Conservation (phyloP, 92 coral and sea anemone species). For the Diadumene lineata region DNA sequence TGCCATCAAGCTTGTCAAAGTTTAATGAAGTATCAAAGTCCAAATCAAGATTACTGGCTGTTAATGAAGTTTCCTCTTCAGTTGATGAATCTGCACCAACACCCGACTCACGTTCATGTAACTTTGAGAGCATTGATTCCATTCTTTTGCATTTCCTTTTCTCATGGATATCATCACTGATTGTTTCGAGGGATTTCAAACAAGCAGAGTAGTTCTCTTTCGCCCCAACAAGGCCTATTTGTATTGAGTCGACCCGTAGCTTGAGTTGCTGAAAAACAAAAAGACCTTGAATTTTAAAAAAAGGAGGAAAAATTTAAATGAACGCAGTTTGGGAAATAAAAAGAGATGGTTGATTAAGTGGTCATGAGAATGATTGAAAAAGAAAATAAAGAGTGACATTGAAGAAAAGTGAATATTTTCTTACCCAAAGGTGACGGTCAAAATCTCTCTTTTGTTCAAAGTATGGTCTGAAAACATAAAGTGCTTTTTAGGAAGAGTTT, state of each 20-base stretch:
- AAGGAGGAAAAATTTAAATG: neutral
- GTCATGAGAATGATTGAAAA: too few relatives aligned
- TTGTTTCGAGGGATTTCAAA: conserved; percentile 78
- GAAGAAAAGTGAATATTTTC: neutral
- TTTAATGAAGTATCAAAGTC: conserved; percentile 61
- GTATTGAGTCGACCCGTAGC: conserved; percentile 83
- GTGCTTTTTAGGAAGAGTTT: too few relatives aligned
- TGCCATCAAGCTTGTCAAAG: conserved; percentile 26
- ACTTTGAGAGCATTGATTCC: conserved; percentile 64
- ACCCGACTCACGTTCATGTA: conserved; percentile 84
- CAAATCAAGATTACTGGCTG: conserved; percentile 76
- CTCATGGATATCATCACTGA: conserved; percentile 95
- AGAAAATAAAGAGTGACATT: neutral
- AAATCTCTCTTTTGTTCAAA: conserved; percentile 76
- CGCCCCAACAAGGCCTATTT: conserved; percentile 74
- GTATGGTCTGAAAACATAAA: conserved; percentile 59
- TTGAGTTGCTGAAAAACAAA: conserved; percentile 74
- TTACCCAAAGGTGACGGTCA: conserved; percentile 87
- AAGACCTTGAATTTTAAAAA: neutral
- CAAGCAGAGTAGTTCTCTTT: conserved; percentile 81
- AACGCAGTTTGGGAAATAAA: neutral
- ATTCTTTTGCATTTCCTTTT: conserved; percentile 79
- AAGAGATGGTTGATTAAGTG: neutral
- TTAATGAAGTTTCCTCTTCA: conserved; percentile 77
- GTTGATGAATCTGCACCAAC: conserved; percentile 95